A percentile compares a stretch with the other conserved stretches of the same genome.
phyloP scores from a whole-genome alignment of 1,140 invertebrate species.

The Papilio helenus region DNA sequence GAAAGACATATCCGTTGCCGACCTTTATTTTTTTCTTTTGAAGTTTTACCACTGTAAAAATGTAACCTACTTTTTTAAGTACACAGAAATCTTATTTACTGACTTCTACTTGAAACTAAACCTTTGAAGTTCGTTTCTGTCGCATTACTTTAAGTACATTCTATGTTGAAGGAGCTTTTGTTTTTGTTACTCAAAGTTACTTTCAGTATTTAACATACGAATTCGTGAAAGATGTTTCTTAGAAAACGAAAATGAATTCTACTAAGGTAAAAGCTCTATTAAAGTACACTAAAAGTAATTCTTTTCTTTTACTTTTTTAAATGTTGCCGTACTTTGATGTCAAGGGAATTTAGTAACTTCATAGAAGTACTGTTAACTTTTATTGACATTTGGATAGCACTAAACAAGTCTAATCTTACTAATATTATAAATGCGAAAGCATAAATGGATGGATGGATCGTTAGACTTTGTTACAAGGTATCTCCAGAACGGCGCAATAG shows the following conservation, averaged over 20 bases:
- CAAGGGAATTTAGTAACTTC: no score
- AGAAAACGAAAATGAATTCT: not conserved
- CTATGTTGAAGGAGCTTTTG: conserved; percentile 1
- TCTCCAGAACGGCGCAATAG: no score
- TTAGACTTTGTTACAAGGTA: no score
- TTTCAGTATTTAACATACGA: not conserved
- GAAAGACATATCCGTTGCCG: no score
- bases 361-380: no score
- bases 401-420: no score
- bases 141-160: not conserved
- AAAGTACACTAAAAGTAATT: not conserved
- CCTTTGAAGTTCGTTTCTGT: not conserved
- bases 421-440: no score
- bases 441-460: no score
- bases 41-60: not conserved
- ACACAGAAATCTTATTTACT: not conserved
- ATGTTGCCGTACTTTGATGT: no score
- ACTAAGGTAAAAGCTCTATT: not conserved
- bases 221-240: not conserved
- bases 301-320: not conserved
- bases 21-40: no score
- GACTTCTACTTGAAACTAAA: not conserved
- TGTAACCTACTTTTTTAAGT: not conserved
- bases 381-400: no score
- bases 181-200: not conserved